Base-by-base conservation (phyloP, 2,797 vertebrate genomes). In the Iguana delicatissima region DNA sequence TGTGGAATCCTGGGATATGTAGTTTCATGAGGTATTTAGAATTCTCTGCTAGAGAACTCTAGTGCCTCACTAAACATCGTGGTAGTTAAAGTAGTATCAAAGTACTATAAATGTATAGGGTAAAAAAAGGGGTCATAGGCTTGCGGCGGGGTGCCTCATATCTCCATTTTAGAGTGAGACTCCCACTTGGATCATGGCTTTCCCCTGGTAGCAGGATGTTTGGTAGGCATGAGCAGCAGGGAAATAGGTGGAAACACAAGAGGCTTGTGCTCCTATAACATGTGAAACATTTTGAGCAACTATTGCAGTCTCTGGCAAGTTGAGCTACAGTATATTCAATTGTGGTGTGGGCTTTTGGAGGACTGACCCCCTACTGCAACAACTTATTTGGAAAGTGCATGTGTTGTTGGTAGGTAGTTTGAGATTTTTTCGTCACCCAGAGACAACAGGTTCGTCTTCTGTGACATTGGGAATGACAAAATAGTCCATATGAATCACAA, bases 391-490 rank as follows among this genome's bases (percentile, higher is more conserved):
- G 42, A 84, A 26, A 13, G 10, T n/a, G 32, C 18, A 85, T 18
- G 38, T 57, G 16, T 89, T 80, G 35, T 57, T 42, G 42, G 38
- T 79, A 20, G 7, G 18, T 72, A 69, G 14, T 4, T 52, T 35
- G 42, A 16, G n/a, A 4, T 35, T 22, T 1, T 26, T n/a, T 72
- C 73, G n/a, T 64, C n/a, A 7, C 57, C 14, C 73, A 12, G 24
- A 6, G n/a, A 69, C 26, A 79, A 22, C 22, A 59, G 80, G 5
- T 72, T 6, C 13, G 35, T 10, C 22, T 4, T 26, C 13, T 79
- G 20, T 62, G 50, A 80, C 42, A 57, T 4, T 69, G 86, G 80
- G 72, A 89, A 91, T 87, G 87, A 8, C 29, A 22, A 35, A 69
- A 69, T 16, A 72, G 52, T 55, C 62, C 86, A 22, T 10, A 42